phyloP scores from a whole-genome alignment of 2,888 invertebrate species.

The Nymphalis c-album region DNA sequence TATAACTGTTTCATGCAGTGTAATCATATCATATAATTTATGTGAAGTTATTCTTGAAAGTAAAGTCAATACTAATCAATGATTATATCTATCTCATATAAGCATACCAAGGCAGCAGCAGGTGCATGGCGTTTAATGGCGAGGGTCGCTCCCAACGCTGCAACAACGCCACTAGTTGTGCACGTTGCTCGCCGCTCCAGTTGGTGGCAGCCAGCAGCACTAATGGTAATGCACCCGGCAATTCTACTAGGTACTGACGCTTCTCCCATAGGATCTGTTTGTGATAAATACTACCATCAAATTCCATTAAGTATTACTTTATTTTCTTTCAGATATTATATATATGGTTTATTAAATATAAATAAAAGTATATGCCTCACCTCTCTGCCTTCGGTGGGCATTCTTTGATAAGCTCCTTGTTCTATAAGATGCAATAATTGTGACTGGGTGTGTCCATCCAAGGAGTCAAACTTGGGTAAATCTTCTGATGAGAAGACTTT shows the following conservation, averaged over 20 bases:
- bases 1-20: no score
- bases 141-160: constrained; percentile 92
- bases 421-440: constrained; percentile 87
- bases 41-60: no score
- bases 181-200: constrained; percentile 94
- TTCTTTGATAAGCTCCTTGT: constrained; percentile 88
- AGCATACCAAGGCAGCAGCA: constrained; percentile 93
- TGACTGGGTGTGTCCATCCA: constrained; percentile 91
- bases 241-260: constrained; percentile 91
- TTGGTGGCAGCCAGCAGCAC: constrained; percentile 92
- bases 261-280: constrained; percentile 94
- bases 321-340: background rate
- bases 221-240: constrained; percentile 92
- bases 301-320: background rate
- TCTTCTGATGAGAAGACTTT: constrained; percentile 52
- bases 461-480: constrained; percentile 83
- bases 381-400: constrained; percentile 86
- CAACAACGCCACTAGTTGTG: constrained; percentile 93
- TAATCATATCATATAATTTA: no score
- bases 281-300: background rate
- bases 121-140: constrained; percentile 94
- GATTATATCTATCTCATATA: background rate
- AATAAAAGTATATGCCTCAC: constrained; percentile 49
- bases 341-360: background rate
- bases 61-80: no score